Base-by-base conservation (phyloP, 2,797 vertebrate genomes). In the Poliocrania exsul region DNA sequence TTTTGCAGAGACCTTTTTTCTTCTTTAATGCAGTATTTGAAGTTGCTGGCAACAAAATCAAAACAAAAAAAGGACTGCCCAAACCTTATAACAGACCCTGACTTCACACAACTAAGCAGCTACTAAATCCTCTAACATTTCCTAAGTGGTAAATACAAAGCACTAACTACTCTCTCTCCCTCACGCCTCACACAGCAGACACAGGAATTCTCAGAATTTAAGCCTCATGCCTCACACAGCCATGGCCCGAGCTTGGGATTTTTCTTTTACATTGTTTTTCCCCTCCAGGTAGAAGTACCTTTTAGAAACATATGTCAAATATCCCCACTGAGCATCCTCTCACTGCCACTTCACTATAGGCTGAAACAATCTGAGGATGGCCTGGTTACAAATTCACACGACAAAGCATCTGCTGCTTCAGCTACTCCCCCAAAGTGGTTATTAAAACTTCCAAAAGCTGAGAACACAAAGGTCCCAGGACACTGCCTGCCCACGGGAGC, bases 391-490 rank as follows among this genome's bases (percentile, higher is more conserved):
- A 50, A 58, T 2, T 33, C 49, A n/a, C n/a, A 74, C 65, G 29
- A 82, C 65, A 85, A 81, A n/a, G 46, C 2, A 0, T 23, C 35
- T 74, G 69, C 81, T 92, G 75, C 91, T 86, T 75, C 26, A 71
- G 54, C 75, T 44, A 2, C 44, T 92, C 44, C 33, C 24, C 46
- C 7, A 21, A 28, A 21, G 1, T 6, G 37, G 15, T 31, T 40
- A 79, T 33, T 64, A 44, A 37, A 89, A 46, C 47, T 70, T 21
- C 7, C 62, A 42, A 67, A 81, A 69, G 74, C 85, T 26, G 73
- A 29, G 33, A 83, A 86, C 72, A 88, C 62, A 86, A 75, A 86
- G 58, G 87, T 91, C 56, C 66, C 84, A 89, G 92, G 89, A 79
- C 89, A 60, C 16, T 21, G 38, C 2, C 70, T 86, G 86, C 57